Percentiles rank a stretch among this genome's conserved stretches.
phyloP scores from a whole-genome alignment of 2,888 invertebrate species.

The Pseudococcus viburni region DNA sequence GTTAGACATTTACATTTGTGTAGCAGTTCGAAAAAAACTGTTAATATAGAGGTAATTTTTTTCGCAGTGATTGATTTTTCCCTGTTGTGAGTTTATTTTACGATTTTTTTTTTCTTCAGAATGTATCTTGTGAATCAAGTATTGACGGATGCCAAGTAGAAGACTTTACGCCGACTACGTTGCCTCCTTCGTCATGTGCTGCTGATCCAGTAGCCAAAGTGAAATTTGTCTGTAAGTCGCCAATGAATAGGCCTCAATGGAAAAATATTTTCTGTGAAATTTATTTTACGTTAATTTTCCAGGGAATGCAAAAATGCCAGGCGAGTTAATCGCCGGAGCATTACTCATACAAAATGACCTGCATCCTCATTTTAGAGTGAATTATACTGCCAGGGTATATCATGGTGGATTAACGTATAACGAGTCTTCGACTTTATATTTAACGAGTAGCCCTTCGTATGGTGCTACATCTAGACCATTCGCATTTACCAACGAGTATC shows the following conservation, averaged over 20 bases:
- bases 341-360: slow-evolving; percentile 58
- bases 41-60: slow-evolving; percentile 51
- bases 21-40: slow-evolving; percentile 61
- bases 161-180: slow-evolving; percentile 51
- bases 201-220: slow-evolving; percentile 60
- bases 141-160: slow-evolving; percentile 60
- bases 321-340: slow-evolving; percentile 60
- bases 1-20: slow-evolving; percentile 57
- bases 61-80: background rate
- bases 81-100: background rate
- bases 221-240: slow-evolving; percentile 61
- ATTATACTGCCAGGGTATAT: slow-evolving; percentile 60
- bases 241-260: background rate
- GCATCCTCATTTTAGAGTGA: slow-evolving; percentile 48
- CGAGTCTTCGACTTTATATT: slow-evolving; percentile 52
- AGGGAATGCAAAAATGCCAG: slow-evolving; percentile 58
- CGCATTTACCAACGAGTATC: slow-evolving; percentile 63
- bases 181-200: slow-evolving; percentile 60
- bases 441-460: slow-evolving; percentile 47
- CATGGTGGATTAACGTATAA: slow-evolving; percentile 63
- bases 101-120: slow-evolving; percentile 18
- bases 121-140: slow-evolving; percentile 48
- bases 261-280: no score
- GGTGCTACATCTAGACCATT: slow-evolving; percentile 55
- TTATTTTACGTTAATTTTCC: background rate